Evolutionary conservation across 2,888 invertebrate genomes (phyloP), one percentile per base, ranked within the genome.

Genomic region (Apamea sordens): DNA sequence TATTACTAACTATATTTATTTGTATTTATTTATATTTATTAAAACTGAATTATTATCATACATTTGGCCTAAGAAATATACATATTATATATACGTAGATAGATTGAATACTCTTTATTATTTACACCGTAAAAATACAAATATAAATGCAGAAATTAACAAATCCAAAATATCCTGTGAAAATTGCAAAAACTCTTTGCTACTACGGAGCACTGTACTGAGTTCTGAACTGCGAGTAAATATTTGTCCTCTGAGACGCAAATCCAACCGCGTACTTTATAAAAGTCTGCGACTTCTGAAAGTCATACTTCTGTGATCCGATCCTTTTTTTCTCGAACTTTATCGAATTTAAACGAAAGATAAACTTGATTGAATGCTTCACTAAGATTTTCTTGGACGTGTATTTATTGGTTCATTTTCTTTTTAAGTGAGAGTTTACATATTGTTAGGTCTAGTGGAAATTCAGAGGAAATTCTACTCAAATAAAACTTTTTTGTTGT

Each of bases 271-370:
- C 61, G 68, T 24, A 63, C 59, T 50, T 71, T 28, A 67, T n/a
- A 18, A 24, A 28, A 76, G 11, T 61, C 18, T 63, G 73, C 7
- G 36, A 61, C 73, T 71, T 79, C 74, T 63, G 5, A 50, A 50
- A 61, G 18, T 79, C 65, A 32, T 64, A 74, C 21, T 5, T 84
- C 80, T 67, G 84, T 68, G 85, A 44, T 56, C 0, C 2, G 56
- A 73, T 69, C 72, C 59, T 85, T 81, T 86, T 85, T 79, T 87
- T 74, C 47, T 75, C 53, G 28, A 77, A 88, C 67, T 83, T 83
- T 64, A 79, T 82, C 64, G 77, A 84, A 71, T 83, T 80, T 85
- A 69, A 83, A 80, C 76, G 65, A 56, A 63, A 85, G 81, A 80
- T 80, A 73, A 76, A 78, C 76, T 76, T 76, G 68, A 81, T 81